A percentile compares a stretch with the other conserved stretches of the same genome.
phyloP scores from a whole-genome alignment of 1,140 invertebrate genomes.

The Leptinotarsa undecemlineata region DNA sequence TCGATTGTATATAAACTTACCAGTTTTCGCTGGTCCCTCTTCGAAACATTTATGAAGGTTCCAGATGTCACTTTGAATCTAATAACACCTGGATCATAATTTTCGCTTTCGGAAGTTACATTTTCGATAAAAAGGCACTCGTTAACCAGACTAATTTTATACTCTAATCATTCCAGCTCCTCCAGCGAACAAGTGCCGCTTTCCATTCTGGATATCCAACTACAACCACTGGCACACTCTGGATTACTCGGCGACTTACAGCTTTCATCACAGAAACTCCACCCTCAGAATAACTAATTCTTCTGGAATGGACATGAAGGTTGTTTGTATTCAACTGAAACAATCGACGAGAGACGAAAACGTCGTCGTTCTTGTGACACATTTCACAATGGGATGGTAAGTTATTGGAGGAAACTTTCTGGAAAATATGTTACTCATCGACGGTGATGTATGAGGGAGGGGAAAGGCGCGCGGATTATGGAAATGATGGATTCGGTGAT shows the following conservation, averaged over 20 bases:
- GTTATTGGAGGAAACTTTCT: conserved; percentile 34
- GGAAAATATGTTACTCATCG: conserved; percentile 9
- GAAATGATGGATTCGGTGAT: not conserved
- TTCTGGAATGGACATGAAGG: conserved; percentile 63
- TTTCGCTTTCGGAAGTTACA: too few relatives aligned
- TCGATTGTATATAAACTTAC: too few relatives aligned
- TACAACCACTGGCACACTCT: conserved; percentile 72
- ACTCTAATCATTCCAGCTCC: conserved; percentile 57
- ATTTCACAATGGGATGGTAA: conserved; percentile 70
- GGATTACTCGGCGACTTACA: conserved; percentile 69
- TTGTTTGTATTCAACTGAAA: conserved; percentile 65
- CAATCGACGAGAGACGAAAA: conserved; percentile 60
- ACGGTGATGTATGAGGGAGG: not conserved
- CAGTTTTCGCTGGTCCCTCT: too few relatives aligned
- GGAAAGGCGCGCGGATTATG: not conserved
- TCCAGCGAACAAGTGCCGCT: conserved; percentile 66
- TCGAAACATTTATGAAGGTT: too few relatives aligned
- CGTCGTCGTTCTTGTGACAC: conserved; percentile 61
- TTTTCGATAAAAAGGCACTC: too few relatives aligned
- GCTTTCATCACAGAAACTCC: conserved; percentile 68
- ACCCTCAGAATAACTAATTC: conserved; percentile 65
- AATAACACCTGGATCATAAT: too few relatives aligned
- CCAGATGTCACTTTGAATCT: too few relatives aligned
- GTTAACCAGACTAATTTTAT: not conserved
- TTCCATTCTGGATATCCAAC: conserved; percentile 69